Conservation (phyloP, 2,888 invertebrate genomes). For the Athalia cordata region DNA sequence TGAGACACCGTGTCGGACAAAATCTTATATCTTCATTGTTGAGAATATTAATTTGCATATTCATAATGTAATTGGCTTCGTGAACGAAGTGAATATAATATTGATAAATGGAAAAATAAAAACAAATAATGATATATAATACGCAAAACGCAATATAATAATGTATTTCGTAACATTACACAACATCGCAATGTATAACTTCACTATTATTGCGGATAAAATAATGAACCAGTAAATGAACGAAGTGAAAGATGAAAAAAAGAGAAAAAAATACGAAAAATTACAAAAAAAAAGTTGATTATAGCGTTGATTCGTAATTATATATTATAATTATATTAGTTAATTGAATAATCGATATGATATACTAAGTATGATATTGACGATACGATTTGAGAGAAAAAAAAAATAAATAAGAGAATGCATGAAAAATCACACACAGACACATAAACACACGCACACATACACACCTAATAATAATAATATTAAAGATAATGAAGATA, state of each 20-base stretch:
- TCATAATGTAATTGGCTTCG: not conserved
- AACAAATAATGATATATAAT: slow-evolving; percentile 20
- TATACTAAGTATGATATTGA: slow-evolving; percentile 69
- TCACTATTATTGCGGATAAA: too few relatives aligned
- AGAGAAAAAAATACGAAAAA: slow-evolving; percentile 51
- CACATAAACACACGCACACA: too few relatives aligned
- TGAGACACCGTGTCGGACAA: slow-evolving; percentile 37
- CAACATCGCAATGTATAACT: too few relatives aligned
- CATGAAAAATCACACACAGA: too few relatives aligned
- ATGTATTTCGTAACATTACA: too few relatives aligned
- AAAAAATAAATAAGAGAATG: slow-evolving; percentile 50
- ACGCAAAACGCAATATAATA: not conserved
- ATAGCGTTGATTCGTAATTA: slow-evolving; percentile 70
- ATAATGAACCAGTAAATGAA: not conserved
- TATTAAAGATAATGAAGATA: slow-evolving; percentile 47
- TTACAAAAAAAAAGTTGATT: slow-evolving; percentile 58
- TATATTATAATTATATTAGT: slow-evolving; percentile 61
- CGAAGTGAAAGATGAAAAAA: slow-evolving; percentile 4
- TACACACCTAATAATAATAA: too few relatives aligned
- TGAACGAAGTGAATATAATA: slow-evolving; percentile 30
- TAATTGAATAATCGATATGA: slow-evolving; percentile 65
- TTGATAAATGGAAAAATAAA: slow-evolving; percentile 38
- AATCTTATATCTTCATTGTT: slow-evolving; percentile 23
- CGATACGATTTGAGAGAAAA: slow-evolving; percentile 59
- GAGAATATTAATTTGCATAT: not conserved